Evolutionary conservation across 2,113 vertebrate species (phyloP).

Genomic region (Apteryx owenii): DNA sequence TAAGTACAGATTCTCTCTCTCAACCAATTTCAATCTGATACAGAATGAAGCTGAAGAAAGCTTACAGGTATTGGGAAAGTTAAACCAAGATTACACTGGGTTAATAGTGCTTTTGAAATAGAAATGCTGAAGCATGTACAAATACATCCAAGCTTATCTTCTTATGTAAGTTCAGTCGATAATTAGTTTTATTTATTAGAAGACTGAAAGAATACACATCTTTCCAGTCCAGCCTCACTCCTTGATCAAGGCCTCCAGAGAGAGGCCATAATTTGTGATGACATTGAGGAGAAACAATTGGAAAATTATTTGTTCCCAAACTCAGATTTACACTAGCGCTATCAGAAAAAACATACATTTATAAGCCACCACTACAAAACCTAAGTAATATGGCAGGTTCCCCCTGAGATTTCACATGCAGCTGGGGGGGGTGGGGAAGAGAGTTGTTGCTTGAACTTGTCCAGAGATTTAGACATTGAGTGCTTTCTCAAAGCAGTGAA

Average conservation of each 20-base stretch:
- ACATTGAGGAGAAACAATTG: accelerated
- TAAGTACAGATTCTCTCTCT: background rate
- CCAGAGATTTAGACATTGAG: background rate
- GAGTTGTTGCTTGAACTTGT: background rate
- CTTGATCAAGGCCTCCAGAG: accelerated
- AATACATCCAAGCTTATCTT: accelerated
- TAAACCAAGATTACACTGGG: accelerated
- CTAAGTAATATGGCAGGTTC: background rate
- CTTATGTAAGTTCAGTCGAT: accelerated
- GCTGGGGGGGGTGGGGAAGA: too few species aligned
- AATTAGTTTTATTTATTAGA: background rate
- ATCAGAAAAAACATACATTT: background rate
- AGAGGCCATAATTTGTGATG: accelerated
- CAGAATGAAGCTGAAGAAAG: accelerated
- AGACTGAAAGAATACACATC: accelerated
- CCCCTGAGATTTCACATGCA: background rate
- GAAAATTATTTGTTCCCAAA: accelerated
- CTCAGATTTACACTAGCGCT: background rate
- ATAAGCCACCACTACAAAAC: accelerated
- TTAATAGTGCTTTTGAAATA: accelerated
- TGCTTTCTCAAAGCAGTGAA: background rate
- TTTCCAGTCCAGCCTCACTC: accelerated
- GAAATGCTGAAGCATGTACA: accelerated
- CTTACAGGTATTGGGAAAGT: accelerated
- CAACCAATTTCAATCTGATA: accelerated